Evolutionary conservation across 2,797 vertebrate species (phyloP), one percentile per base, ranked within the genome.

Genomic region (Characodon lateralis): DNA sequence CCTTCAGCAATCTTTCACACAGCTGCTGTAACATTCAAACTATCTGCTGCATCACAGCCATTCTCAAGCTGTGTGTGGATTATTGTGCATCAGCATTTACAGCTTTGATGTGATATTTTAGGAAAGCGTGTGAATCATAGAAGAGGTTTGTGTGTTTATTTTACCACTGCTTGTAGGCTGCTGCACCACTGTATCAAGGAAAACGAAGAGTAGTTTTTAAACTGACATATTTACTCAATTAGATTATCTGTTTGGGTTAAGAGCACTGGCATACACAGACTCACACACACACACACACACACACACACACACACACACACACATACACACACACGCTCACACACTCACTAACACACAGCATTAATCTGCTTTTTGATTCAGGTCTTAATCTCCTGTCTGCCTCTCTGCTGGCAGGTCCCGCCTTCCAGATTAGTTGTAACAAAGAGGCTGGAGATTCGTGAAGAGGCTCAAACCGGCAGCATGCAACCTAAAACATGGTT

Each of bases 331-430:
- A 83, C n/a, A 58, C 26, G 14, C 35, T 35, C 68, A 63, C 59
- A 72, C 56, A 71, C 68, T 53, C 26, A 74, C 66, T 69, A 31
- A 20, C 66, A 26, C 22, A 63, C 61, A 35, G 3, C 70, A 90
- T 89, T 91, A 92, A 93, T 95, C 91, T 90, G 89, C 87, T 92
- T 93, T 92, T 91, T 91, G 81, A 93, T 93, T 92, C 88, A 89
- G 85, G 88, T 88, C 79, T 87, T 94, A 94, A 94, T 93, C 94
- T 93, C 83, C 88, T 85, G 87, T 91, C 86, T 91, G 87, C 79
- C 83, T 80, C 86, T 91, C 79, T 51, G 70, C 89, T 84, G 89
- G 85, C 87, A 88, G 87, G 84, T 90, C 90, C 91, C 78, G 78
- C 91, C 93, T 93, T 86, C 81, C 86, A 82, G 91, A 14, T 94